phyloP scores from a whole-genome alignment of 53 echinoderm and acorn worm genomes.

The Temnopleurus reevesii region DNA sequence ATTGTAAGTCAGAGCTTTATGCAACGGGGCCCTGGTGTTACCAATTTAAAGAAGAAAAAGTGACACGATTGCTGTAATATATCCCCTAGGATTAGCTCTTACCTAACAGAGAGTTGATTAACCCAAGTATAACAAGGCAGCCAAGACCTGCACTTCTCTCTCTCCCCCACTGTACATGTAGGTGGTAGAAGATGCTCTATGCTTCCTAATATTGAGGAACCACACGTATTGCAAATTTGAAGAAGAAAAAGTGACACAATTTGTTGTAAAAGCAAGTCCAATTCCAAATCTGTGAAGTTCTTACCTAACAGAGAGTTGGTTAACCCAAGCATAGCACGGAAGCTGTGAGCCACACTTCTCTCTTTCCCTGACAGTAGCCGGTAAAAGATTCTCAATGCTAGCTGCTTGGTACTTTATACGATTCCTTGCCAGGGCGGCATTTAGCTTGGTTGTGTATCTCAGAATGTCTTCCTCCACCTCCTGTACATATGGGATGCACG shows the following conservation, averaged over 20 bases:
- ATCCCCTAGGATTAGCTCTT: too few relatives aligned
- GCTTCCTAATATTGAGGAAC: too few relatives aligned
- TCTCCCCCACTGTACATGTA: constrained; percentile 78
- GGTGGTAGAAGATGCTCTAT: too few relatives aligned
- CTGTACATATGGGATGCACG: constrained; percentile 81
- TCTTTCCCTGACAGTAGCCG: constrained; percentile 75
- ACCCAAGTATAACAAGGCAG: constrained; percentile 91
- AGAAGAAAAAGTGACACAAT: too few relatives aligned
- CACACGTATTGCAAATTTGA: too few relatives aligned
- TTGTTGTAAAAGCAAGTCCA: too few relatives aligned
- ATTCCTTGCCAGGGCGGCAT: constrained; percentile 90
- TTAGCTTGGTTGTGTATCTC: constrained; percentile 78
- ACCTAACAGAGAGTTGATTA: constrained; percentile 86
- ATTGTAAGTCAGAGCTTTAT: too few relatives aligned
- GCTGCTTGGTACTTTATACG: constrained; percentile 91
- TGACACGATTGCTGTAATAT: too few relatives aligned
- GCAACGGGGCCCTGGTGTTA: too few relatives aligned
- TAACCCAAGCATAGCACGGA: constrained; percentile 91
- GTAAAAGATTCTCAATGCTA: constrained; percentile 82
- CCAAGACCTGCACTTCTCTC: constrained; percentile 71
- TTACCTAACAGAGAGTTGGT: constrained; percentile 82
- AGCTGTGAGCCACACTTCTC: constrained; percentile 73
- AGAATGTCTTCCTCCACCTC: constrained; percentile 87
- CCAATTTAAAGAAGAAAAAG: too few relatives aligned
- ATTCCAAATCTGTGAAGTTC: too few relatives aligned